phyloP scores from a whole-genome alignment of 2,888 invertebrate genomes.

The Germaria angustata region DNA sequence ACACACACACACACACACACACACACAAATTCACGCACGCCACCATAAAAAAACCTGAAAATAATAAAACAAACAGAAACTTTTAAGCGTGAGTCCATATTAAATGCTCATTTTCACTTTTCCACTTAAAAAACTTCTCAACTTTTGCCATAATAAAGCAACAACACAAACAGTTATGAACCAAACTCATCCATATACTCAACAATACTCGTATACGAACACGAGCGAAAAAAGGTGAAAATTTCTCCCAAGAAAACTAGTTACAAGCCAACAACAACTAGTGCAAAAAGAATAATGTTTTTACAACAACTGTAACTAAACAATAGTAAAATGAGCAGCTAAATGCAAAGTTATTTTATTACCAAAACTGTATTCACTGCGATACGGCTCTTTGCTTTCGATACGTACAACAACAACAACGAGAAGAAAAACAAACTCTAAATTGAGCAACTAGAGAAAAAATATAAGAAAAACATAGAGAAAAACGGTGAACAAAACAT shows the following conservation, averaged over 20 bases:
- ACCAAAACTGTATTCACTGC: neutral
- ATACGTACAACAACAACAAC: neutral
- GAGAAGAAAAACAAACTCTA: neutral
- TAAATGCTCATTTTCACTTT: conserved; percentile 57
- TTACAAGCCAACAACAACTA: neutral
- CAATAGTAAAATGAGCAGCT: neutral
- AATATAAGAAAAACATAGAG: neutral
- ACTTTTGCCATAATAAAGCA: conserved; percentile 30
- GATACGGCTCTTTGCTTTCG: conserved; percentile 6
- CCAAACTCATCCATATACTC: neutral
- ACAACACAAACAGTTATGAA: conserved; percentile 10
- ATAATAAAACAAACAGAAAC: conserved; percentile 11
- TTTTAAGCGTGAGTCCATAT: conserved; percentile 37
- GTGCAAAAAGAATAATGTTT: neutral
- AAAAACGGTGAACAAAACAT: neutral
- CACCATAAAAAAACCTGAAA: neutral
- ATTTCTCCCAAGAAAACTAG: neutral
- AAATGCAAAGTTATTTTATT: conserved; percentile 21
- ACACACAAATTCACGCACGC: too few relatives aligned
- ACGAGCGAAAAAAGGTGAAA: neutral
- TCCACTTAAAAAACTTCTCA: conserved; percentile 28
- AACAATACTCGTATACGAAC: neutral
- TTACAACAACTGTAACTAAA: neutral
- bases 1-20: too few relatives aligned
- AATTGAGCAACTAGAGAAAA: neutral